These are phyloP conservation scores for Lucilia cuprina DNA, from an alignment of 1,140 invertebrate genomes.

Conservation along the genomic window DNA sequence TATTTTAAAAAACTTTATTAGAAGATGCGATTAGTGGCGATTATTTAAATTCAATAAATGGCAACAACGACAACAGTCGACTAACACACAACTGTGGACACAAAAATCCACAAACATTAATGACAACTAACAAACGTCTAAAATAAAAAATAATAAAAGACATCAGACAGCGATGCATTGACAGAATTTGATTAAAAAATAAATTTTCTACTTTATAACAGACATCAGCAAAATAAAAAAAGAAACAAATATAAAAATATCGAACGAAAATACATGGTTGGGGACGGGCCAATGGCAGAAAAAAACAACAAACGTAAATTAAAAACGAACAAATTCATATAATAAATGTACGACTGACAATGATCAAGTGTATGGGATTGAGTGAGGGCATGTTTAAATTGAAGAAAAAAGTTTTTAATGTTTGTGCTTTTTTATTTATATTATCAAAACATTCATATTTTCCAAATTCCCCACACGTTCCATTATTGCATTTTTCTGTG, in stretches of 20 bases:
- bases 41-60: slow-evolving; percentile 1
- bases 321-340: too few species aligned
- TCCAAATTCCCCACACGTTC: slow-evolving; percentile 24
- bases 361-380: too few species aligned
- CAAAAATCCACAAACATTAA: slow-evolving; percentile 40
- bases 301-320: too few species aligned
- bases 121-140: background rate
- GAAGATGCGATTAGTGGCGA: slow-evolving; percentile 15
- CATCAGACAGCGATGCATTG: background rate
- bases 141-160: background rate
- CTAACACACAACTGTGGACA: background rate
- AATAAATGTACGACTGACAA: too few species aligned
- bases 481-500: background rate
- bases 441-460: slow-evolving; percentile 1
- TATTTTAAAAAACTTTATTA: slow-evolving; percentile 45
- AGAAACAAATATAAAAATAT: too few species aligned
- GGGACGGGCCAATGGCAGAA: too few species aligned
- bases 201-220: slow-evolving; percentile 3
- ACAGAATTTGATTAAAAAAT: slow-evolving; percentile 8
- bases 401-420: too few species aligned
- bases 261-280: too few species aligned
- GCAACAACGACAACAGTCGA: background rate
- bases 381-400: too few species aligned
- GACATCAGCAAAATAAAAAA: background rate
- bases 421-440: background rate